Evolutionary conservation across 1,140 invertebrate species (phyloP).

Genomic region (Calliphora vicina): DNA sequence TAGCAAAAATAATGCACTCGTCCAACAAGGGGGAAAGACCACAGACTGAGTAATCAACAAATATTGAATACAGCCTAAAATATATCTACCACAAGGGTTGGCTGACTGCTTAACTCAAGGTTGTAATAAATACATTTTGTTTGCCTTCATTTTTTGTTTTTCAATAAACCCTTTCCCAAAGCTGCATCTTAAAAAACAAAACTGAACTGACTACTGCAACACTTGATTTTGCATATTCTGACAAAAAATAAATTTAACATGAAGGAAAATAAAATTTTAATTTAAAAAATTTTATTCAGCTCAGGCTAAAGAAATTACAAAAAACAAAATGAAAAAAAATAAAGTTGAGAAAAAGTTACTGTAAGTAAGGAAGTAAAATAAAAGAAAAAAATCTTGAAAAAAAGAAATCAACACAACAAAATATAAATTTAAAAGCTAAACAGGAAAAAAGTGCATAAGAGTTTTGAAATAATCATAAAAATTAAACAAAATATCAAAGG

Average conservation of each 20-base stretch:
- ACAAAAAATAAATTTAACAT: not conserved
- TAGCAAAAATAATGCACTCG: not conserved
- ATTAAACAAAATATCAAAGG: not conserved
- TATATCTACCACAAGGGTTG: not conserved
- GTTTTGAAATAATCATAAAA: not conserved
- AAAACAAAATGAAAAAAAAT: not conserved
- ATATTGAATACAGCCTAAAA: not conserved
- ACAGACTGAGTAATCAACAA: not conserved
- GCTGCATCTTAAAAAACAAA: not conserved
- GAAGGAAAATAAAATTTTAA: not conserved
- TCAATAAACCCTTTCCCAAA: not conserved
- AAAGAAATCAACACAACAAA: not conserved
- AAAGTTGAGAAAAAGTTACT: not conserved
- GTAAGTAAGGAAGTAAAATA: too few relatives aligned
- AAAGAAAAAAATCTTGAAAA: not conserved
- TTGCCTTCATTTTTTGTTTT: too few relatives aligned
- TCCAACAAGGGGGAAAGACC: not conserved
- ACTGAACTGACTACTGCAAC: not conserved
- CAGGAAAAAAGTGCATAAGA: not conserved
- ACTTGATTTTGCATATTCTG: slow-evolving; percentile 21
- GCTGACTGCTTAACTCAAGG: not conserved
- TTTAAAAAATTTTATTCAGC: not conserved
- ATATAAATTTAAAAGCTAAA: not conserved
- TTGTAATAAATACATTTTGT: not conserved
- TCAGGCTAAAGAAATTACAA: not conserved